Conservation (phyloP, 2,113 vertebrate species). For the Sinosuthora webbiana region DNA sequence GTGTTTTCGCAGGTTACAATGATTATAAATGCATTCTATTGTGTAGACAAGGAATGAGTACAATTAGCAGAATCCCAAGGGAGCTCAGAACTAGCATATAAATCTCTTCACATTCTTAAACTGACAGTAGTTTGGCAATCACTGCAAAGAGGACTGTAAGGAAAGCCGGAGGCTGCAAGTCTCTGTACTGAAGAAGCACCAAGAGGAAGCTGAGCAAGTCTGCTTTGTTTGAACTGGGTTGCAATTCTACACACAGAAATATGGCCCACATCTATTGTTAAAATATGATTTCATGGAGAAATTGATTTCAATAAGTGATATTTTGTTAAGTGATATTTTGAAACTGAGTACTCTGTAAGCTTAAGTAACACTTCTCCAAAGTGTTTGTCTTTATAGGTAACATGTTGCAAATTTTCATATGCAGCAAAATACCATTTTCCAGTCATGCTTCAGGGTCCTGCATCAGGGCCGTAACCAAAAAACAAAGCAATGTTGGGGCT, state of each 20-base stretch:
- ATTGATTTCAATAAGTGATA: not conserved
- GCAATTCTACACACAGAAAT: not conserved
- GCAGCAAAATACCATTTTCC: not conserved
- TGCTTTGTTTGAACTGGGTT: not conserved
- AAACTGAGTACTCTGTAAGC: not conserved
- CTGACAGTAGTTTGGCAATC: not conserved
- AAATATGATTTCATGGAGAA: not conserved
- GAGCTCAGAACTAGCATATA: not conserved
- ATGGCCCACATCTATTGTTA: not conserved
- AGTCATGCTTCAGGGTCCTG: not conserved
- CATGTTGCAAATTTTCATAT: not conserved
- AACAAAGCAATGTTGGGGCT: not conserved
- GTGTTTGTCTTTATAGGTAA: not conserved
- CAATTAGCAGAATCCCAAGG: constrained; percentile 6
- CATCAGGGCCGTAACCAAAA: not conserved
- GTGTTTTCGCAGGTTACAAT: not conserved
- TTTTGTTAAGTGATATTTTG: not conserved
- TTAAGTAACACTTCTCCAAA: not conserved
- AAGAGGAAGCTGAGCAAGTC: not conserved
- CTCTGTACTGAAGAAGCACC: not conserved
- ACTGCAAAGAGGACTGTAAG: not conserved
- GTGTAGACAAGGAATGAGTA: not conserved
- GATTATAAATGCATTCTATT: constrained; percentile 30
- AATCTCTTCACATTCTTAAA: constrained; percentile 9
- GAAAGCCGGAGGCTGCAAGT: not conserved